Evolutionary conservation across 2,888 invertebrate species (phyloP), one percentile per base, ranked within the genome.

Genomic region (Scaptomyza caliginosa): DNA sequence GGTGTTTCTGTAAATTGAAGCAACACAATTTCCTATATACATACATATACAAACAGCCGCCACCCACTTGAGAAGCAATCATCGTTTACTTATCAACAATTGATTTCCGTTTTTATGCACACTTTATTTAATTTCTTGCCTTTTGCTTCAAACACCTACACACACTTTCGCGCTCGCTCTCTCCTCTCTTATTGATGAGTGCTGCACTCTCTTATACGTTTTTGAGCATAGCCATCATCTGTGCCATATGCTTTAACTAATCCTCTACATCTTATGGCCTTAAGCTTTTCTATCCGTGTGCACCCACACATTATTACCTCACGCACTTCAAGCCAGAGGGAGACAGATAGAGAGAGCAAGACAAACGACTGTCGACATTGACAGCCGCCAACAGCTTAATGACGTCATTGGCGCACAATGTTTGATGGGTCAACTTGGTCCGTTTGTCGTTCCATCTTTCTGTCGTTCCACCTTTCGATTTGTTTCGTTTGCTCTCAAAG

Each of bases 381-480:
- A 84, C 81, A 84, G 81, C 43, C 63, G 84, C 57, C 63, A 66
- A 74, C 54, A 66, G 67, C 59, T 71, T 67, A 81, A 84, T 86
- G 86, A 80, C 80, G 80, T 80, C 80, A 80, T 66, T 56, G 66
- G 54, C 65, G 45, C 49, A 63, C 49, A 57, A 64, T 75, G 77
- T 70, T 84, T 75, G 77, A 78, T 84, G 75, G 85, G 82, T 84
- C 78, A 69, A 68, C 13, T 70, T 60, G 55, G 45, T 74, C 16
- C 60, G 64, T 67, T 63, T 52, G 40, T 39, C 52, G 39, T 56
- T 52, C 17, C 64, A 42, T 42, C 26, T 26, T 46, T 26, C 40
- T 28, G n/a, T 3, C 23, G 21, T 71, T 55, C 30, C 42, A 50
- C 32, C 50, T 28, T 28, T 40, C 16, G 17, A 28, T 30, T 10